phyloP scores from a whole-genome alignment of 2,797 vertebrate species.

The Erpetoichthys calabaricus region DNA sequence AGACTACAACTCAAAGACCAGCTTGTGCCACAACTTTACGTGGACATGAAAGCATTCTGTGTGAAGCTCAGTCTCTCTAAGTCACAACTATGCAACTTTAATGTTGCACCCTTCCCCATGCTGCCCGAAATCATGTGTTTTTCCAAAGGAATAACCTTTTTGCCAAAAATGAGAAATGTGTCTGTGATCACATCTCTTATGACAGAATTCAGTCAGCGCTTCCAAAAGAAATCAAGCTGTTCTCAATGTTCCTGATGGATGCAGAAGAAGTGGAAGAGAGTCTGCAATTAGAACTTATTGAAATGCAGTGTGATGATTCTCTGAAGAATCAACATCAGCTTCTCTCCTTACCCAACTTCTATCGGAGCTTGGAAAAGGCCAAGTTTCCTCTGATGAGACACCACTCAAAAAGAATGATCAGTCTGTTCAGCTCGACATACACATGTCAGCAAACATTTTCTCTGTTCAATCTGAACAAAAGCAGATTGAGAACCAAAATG shows the following conservation, averaged over 20 bases:
- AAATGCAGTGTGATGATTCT: conserved; percentile 13
- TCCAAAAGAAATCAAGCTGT: conserved; percentile 14
- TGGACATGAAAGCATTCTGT: not conserved
- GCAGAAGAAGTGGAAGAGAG: conserved; percentile 12
- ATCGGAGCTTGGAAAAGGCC: conserved; percentile 4
- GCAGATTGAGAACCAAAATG: conserved; percentile 16
- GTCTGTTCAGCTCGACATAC: conserved; percentile 11
- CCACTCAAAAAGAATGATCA: conserved; percentile 11
- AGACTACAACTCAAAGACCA: not conserved
- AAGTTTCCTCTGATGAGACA: conserved; percentile 7
- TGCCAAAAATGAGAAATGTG: conserved; percentile 17
- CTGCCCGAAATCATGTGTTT: conserved; percentile 12
- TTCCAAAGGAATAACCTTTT: conserved; percentile 13
- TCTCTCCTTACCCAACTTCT: conserved; percentile 15
- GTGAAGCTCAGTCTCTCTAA: conserved; percentile 16
- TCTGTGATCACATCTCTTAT: conserved; percentile 9
- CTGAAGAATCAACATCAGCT: conserved; percentile 14
- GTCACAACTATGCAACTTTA: conserved; percentile 3
- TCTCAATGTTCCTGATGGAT: conserved; percentile 10
- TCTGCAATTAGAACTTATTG: conserved; percentile 15
- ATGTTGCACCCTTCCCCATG: conserved; percentile 14
- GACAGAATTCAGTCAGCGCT: conserved; percentile 12
- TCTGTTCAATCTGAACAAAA: conserved; percentile 13
- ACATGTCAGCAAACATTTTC: conserved; percentile 15
- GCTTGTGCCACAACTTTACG: not conserved